Percentiles rank a stretch among this genome's conserved stretches.
phyloP scores from a whole-genome alignment of 1,140 invertebrate genomes.

The Bombyx mori region DNA sequence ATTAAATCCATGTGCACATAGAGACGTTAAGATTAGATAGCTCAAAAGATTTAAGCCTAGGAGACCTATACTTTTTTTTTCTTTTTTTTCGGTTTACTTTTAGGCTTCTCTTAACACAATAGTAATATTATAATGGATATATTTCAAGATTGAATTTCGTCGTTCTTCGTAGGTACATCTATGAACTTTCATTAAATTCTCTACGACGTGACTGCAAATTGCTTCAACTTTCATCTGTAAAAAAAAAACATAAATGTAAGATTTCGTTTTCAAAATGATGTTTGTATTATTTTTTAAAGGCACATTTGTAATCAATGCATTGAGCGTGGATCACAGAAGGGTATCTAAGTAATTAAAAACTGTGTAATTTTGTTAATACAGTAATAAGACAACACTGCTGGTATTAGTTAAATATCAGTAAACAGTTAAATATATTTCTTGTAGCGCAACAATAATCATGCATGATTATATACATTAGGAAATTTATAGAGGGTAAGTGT shows the following conservation, averaged over 20 bases:
- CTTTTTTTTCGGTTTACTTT: constrained; percentile 53
- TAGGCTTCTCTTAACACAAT: constrained; percentile 64
- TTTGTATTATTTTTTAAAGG: background rate
- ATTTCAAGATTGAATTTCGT: constrained; percentile 60
- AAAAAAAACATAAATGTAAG: constrained; percentile 9
- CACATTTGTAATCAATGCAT: no score
- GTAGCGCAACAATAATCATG: no score
- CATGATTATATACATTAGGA: no score
- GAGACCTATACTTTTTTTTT: constrained; percentile 60
- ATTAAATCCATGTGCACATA: constrained; percentile 68
- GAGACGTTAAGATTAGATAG: constrained; percentile 61
- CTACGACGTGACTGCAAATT: constrained; percentile 47
- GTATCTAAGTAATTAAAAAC: no score
- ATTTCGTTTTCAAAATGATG: background rate
- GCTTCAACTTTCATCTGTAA: constrained; percentile 70
- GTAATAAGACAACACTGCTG: no score
- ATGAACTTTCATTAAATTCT: constrained; percentile 65
- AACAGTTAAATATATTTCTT: no score
- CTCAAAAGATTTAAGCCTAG: constrained; percentile 64
- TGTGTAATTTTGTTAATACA: no score
- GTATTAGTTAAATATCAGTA: no score
- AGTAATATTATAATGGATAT: constrained; percentile 58
- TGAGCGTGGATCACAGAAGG: no score
- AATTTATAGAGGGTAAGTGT: no score
- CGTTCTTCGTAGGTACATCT: constrained; percentile 60